Evolutionary conservation across 2,888 invertebrate species (phyloP), one percentile per base, ranked within the genome.

Genomic region (Lymantria monacha): DNA sequence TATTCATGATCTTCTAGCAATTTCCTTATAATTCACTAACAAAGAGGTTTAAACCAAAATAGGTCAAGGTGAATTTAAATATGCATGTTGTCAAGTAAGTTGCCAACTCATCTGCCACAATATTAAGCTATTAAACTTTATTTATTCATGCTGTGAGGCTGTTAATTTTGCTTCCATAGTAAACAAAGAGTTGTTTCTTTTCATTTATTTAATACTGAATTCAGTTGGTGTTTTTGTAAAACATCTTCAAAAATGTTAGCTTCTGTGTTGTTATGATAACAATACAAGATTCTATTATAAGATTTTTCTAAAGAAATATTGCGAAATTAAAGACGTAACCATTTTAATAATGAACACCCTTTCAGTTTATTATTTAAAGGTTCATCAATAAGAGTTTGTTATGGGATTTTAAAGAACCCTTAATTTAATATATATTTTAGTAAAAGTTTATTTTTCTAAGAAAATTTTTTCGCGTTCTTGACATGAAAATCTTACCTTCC

Each of bases 11-110:
- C 30, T 41, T 41, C n/a, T 7, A 43, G 42, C 12, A 42, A 33
- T 42, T 33, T 42, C 30, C 30, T 42, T 42, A 37, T 14, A 43
- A 43, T 9, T 12, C 22, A 37, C 9, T 13, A 30, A 31, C 31
- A 33, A 31, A 51, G 22, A 40, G 10, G 9, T 15, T 44, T 43
- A 15, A 47, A 42, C 40, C 40, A 2, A 51, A 49, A 40, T 52
- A n/a, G 51, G 65, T 61, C 67, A 63, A 66, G 57, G 63, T 12
- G 15, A 53, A 57, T 47, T 51, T 40, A 41, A 66, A 57, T 59
- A 59, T 53, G 66, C 47, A 47, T 42, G 9, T 30, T 14, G 40
- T 44, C 48, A 57, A 53, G 46, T 10, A 30, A 46, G 40, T 41
- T 41, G 46, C 42, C 15, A 13, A 46, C 42, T 43, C 43, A 43